Evolutionary conservation across 1,140 invertebrate genomes (phyloP), one percentile per base, ranked within the genome.

Genomic region (Nixonia krombeini): DNA sequence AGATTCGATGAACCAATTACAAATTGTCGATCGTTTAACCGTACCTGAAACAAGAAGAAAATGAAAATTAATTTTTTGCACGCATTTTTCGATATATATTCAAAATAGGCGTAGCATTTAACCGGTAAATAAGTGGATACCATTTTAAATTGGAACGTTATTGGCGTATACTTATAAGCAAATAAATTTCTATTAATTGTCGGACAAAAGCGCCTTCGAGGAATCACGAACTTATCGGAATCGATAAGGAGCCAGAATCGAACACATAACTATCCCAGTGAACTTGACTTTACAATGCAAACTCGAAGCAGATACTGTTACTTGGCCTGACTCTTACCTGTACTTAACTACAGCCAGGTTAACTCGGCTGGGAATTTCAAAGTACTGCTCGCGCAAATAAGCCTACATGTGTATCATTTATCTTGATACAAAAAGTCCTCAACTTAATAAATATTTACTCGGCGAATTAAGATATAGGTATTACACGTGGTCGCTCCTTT

Each of bases 181-280:
- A n/a, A n/a, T n/a, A n/a, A n/a, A n/a, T n/a, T n/a, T n/a, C n/a
- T n/a, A n/a, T n/a, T n/a, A n/a, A n/a, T n/a, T n/a, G n/a, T n/a
- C n/a, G n/a, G n/a, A n/a, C n/a, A n/a, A n/a, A n/a, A n/a, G n/a
- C n/a, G n/a, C n/a, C n/a, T n/a, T n/a, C n/a, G n/a, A n/a, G n/a
- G n/a, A n/a, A n/a, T n/a, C n/a, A n/a, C n/a, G n/a, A 62, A 56
- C 67, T 58, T 45, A 49, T 55, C 45, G 50, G 66, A 42, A 64
- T 55, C 72, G 75, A 77, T 75, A 74, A 70, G 59, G 72, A 57
- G 35, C 33, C 55, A 51, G 42, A 68, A 47, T 58, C 45, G 50
- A 37, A 49, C 23, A 12, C 57, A 33, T 33, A 38, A 28, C 46
- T 46, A 42, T 52, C 52, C 37, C 45, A 37, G 13, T 25, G 23